Percentiles rank a stretch among this genome's conserved stretches.
phyloP scores from a whole-genome alignment of 2,797 vertebrate genomes.

The Myotis findleyi region DNA sequence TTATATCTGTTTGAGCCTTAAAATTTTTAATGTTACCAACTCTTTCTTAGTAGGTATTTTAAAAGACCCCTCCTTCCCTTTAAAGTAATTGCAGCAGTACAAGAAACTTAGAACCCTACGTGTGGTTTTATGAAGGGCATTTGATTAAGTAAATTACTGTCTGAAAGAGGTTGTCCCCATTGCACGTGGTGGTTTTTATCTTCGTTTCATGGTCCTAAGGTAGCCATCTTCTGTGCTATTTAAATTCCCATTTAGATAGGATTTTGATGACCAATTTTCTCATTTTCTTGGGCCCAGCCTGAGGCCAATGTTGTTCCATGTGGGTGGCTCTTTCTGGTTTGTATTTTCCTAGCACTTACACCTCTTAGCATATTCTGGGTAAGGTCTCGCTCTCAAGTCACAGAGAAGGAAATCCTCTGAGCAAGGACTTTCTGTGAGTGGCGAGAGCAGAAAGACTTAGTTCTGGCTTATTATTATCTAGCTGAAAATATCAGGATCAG shows the following conservation, averaged over 20 bases:
- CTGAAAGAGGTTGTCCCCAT: not conserved
- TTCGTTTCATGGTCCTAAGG: not conserved
- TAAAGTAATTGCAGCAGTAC: not conserved
- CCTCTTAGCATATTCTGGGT: not conserved
- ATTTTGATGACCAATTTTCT: not conserved
- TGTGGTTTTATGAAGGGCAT: not conserved
- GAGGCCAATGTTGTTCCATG: not conserved
- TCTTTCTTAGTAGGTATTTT: not conserved
- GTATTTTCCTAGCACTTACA: not conserved
- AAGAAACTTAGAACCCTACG: not conserved
- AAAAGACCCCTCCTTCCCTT: not conserved
- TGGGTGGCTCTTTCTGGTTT: not conserved
- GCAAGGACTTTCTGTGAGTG: not conserved
- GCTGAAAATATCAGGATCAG: not conserved
- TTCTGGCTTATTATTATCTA: not conserved
- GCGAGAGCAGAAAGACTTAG: not conserved
- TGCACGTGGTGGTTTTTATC: not conserved
- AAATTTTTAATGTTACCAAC: not conserved
- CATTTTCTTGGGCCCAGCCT: not conserved
- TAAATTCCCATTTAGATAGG: not conserved
- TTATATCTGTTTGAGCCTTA: slow-evolving; percentile 2
- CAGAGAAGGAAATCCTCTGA: not conserved
- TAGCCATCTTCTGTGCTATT: not conserved
- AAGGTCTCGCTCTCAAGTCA: not conserved
- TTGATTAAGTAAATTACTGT: not conserved